Evolutionary conservation across 2,797 vertebrate genomes (phyloP).

Genomic region (Ambastaia sidthimunki): DNA sequence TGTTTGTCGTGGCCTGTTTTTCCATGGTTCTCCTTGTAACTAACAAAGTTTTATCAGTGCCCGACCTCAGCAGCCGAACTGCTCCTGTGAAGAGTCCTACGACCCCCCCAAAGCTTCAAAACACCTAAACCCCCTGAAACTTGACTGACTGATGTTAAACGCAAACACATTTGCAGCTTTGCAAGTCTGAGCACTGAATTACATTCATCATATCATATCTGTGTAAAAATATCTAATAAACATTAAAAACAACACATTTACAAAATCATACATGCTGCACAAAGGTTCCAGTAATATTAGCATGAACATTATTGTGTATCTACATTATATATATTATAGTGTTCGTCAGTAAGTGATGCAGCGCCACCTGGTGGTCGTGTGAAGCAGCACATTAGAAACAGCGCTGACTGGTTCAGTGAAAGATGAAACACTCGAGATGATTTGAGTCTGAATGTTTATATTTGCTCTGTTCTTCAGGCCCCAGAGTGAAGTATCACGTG

Average conservation of each 20-base stretch:
- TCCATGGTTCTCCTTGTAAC: slow-evolving; percentile 61
- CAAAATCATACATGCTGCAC: no score
- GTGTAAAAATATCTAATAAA: no score
- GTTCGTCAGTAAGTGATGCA: background rate
- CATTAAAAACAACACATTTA: no score
- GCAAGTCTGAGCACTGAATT: background rate
- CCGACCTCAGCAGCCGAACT: slow-evolving; percentile 78
- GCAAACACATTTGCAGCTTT: no score
- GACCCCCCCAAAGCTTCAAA: slow-evolving; percentile 65
- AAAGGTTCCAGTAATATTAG: no score
- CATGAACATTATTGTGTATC: no score
- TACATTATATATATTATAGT: no score
- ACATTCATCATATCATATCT: no score
- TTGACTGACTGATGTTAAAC: background rate
- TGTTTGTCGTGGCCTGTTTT: slow-evolving; percentile 13
- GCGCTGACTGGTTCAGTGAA: background rate
- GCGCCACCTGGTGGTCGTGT: background rate
- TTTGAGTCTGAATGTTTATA: background rate
- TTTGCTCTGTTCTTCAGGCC: slow-evolving; percentile 77
- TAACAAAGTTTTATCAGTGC: slow-evolving; percentile 76
- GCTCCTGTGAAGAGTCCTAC: slow-evolving; percentile 46
- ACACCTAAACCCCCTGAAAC: background rate
- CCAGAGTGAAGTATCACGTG: slow-evolving; percentile 94
- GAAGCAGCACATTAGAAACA: background rate
- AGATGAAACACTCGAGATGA: background rate